Conservation (phyloP, 2,888 invertebrate species). For the Lasioglossum marginatum region DNA sequence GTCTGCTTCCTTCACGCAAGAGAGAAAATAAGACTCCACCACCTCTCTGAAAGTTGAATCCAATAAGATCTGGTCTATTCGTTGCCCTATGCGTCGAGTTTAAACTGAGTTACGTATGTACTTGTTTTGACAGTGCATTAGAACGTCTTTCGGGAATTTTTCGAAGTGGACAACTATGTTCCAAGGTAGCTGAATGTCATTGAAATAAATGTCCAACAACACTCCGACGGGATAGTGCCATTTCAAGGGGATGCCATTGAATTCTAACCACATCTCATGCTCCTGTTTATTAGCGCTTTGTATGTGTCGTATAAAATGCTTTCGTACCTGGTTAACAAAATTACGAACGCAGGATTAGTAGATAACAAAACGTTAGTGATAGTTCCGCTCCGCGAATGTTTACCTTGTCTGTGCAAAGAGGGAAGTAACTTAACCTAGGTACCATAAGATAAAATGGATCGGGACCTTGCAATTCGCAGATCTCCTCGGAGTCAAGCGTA, state of each 20-base stretch:
- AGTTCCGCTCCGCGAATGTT: slow-evolving; percentile 35
- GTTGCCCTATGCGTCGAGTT: background rate
- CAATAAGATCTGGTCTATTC: background rate
- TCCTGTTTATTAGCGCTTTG: slow-evolving; percentile 90
- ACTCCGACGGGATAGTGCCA: slow-evolving; percentile 94
- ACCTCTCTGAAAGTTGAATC: slow-evolving; percentile 89
- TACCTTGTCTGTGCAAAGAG: slow-evolving; percentile 97
- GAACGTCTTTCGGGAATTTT: slow-evolving; percentile 95
- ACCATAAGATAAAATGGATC: slow-evolving; percentile 98
- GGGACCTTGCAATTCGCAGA: slow-evolving; percentile 94
- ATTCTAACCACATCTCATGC: slow-evolving; percentile 97
- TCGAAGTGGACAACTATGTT: slow-evolving; percentile 96
- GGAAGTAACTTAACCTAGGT: slow-evolving; percentile 96
- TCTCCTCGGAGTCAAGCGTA: slow-evolving; percentile 94
- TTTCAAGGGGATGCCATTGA: slow-evolving; percentile 95
- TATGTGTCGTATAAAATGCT: slow-evolving; percentile 94
- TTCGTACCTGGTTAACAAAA: slow-evolving; percentile 88
- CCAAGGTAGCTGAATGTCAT: slow-evolving; percentile 95
- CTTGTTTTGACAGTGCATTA: slow-evolving; percentile 95
- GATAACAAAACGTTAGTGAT: background rate
- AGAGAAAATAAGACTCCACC: slow-evolving; percentile 97
- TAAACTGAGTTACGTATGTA: slow-evolving; percentile 81
- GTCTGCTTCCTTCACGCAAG: slow-evolving; percentile 98
- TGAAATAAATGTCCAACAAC: slow-evolving; percentile 92
- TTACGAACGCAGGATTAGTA: background rate